These are phyloP conservation scores for Drosophila funebris DNA, from an alignment of 1,140 invertebrate species.

Conservation along the genomic window DNA sequence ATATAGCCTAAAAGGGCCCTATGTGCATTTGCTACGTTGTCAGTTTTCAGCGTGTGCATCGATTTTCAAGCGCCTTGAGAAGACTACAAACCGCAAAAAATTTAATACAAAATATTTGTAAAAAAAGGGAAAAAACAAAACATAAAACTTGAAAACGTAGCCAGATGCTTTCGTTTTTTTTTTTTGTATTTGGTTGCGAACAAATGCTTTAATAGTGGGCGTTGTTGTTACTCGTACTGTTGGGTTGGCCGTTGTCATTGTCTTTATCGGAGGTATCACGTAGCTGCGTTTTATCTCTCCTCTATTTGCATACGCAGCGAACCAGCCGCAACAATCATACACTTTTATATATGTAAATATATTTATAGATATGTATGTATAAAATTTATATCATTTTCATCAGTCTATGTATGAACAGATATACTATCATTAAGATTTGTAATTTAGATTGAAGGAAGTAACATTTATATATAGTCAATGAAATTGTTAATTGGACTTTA, in stretches of 20 bases:
- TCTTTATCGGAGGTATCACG: constrained; percentile 70
- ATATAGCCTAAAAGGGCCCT: constrained; percentile 11
- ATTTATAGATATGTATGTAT: too few species aligned
- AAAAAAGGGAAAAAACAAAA: constrained; percentile 14
- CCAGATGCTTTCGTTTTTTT: constrained; percentile 68
- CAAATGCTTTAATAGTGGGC: constrained; percentile 73
- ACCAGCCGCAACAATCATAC: constrained; percentile 37
- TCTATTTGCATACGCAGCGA: constrained; percentile 75
- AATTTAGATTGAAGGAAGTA: background rate
- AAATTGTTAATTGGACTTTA: too few species aligned
- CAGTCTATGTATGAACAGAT: too few species aligned
- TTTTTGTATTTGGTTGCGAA: constrained; percentile 35
- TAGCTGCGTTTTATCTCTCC: constrained; percentile 67
- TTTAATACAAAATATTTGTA: constrained; percentile 42
- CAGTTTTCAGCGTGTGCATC: constrained; percentile 67
- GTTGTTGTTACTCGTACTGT: constrained; percentile 38
- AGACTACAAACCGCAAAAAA: constrained; percentile 62
- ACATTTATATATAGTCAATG: background rate
- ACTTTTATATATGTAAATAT: too few species aligned
- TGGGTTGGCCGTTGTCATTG: constrained; percentile 36
- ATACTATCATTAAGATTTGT: background rate
- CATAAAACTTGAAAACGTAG: constrained; percentile 9
- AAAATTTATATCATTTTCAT: constrained; percentile 8
- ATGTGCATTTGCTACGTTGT: constrained; percentile 53
- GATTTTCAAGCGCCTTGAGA: constrained; percentile 69